A percentile compares a stretch with the other conserved stretches of the same genome.
Evolutionary conservation across 2,113 vertebrate genomes (phyloP).

Genomic region (Prionailurus bengalensis): DNA sequence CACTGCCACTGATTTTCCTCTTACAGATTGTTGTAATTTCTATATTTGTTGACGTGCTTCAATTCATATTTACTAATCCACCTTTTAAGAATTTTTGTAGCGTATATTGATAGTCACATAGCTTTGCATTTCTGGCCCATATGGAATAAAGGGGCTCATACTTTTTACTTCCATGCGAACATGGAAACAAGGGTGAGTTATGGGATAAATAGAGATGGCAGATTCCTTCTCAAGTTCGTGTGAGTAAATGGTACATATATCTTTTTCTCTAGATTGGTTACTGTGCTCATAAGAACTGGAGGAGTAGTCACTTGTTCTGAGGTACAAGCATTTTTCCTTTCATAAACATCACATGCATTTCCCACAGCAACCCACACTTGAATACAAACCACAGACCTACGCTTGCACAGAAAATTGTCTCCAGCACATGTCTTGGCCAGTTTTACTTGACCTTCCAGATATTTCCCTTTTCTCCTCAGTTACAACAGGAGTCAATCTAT

Average conservation of each 20-base stretch:
- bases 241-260: not conserved
- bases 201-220: not conserved
- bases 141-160: not conserved
- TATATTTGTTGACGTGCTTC: not conserved
- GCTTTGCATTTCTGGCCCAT: not conserved
- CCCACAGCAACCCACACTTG: slow-evolving; percentile 79
- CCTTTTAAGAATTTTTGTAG: not conserved
- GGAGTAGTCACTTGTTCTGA: slow-evolving; percentile 51
- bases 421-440: slow-evolving; percentile 81
- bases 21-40: not conserved
- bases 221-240: not conserved
- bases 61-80: not conserved
- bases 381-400: slow-evolving; percentile 80
- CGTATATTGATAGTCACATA: not conserved
- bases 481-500: slow-evolving; percentile 83
- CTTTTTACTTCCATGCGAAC: not conserved
- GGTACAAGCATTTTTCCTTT: slow-evolving; percentile 73
- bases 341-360: slow-evolving; percentile 80
- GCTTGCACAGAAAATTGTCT: slow-evolving; percentile 79
- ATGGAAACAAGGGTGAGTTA: not conserved
- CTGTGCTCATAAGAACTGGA: not conserved
- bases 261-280: not conserved
- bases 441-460: slow-evolving; percentile 87
- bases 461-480: slow-evolving; percentile 85
- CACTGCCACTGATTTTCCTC: not conserved